Evolutionary conservation across 1,140 invertebrate species (phyloP), one percentile per base, ranked within the genome.

Genomic region (Propsilocerus akamusi): DNA sequence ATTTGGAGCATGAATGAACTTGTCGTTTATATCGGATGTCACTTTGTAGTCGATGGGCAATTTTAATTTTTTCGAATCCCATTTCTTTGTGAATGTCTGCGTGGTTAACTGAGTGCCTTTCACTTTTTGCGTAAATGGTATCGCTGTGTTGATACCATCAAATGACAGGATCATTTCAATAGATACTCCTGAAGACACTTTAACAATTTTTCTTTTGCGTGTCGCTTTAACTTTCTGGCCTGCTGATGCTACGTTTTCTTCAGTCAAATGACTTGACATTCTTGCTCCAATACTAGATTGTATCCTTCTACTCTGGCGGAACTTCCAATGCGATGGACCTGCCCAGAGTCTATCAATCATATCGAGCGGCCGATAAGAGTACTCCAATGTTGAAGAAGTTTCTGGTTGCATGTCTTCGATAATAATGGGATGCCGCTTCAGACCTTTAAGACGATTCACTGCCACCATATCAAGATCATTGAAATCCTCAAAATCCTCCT

Each of bases 321-420:
- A 65, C 53, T 65, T 65, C 63, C 63, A 65, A 50, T 65, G 59
- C 1, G 63, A 64, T 11, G 63, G 63, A 3, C 63, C 63, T 1
- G 63, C 63, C 63, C 63, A 65, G 34, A 65, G 65, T 46, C 63
- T 60, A 24, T 58, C 61, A 8, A 65, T 65, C 50, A 65, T 57
- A 48, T 65, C 63, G 48, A 65, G 55, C 3, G 63, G 63, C 2
- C 63, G 53, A 47, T 65, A 65, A 4, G 63, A 65, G 48, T 65
- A 65, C 51, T 65, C 63, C 11, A 65, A 50, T 23, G 57, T 60
- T 7, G 59, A 56, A 25, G 22, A 17, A 6, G 46, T 50, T 0
- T 61, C 55, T 1, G 63, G 63, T 3, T 62, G 56, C 24, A 65
- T 37, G 51, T 65, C 63, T 46, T 63, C 59, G 17, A 65, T 57